Evolutionary conservation across 2,113 vertebrate genomes (phyloP).

Genomic region (Corvus hawaiiensis): DNA sequence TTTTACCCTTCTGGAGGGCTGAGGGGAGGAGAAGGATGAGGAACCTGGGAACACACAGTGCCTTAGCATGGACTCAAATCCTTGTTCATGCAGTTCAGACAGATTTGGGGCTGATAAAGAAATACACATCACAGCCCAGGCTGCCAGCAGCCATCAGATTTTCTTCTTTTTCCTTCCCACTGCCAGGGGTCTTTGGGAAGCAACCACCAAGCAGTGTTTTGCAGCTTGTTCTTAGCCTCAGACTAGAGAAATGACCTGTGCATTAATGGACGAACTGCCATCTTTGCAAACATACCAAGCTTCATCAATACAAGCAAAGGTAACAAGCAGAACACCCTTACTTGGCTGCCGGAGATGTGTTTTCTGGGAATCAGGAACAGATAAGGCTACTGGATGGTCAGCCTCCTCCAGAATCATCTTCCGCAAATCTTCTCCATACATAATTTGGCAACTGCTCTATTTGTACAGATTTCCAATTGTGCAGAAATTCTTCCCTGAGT

Average conservation of each 20-base stretch:
- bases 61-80: neutral
- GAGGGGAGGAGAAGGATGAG: neutral
- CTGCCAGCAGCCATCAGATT: neutral
- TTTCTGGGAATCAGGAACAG: neutral
- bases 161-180: neutral
- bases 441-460: neutral
- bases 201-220: neutral
- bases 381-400: neutral
- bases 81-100: neutral
- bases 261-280: neutral
- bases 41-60: neutral
- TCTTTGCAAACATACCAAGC: neutral
- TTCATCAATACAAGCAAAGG: neutral
- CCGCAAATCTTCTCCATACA: neutral
- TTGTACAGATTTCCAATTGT: neutral
- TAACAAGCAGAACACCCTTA: neutral
- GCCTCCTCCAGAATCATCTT: neutral
- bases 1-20: neutral
- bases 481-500: neutral
- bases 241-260: neutral
- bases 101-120: neutral
- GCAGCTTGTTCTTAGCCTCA: neutral
- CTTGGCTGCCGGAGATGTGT: neutral
- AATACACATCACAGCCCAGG: neutral
- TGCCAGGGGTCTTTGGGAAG: neutral